Conservation (phyloP, 1,140 invertebrate genomes). For the Drosophila tani region DNA sequence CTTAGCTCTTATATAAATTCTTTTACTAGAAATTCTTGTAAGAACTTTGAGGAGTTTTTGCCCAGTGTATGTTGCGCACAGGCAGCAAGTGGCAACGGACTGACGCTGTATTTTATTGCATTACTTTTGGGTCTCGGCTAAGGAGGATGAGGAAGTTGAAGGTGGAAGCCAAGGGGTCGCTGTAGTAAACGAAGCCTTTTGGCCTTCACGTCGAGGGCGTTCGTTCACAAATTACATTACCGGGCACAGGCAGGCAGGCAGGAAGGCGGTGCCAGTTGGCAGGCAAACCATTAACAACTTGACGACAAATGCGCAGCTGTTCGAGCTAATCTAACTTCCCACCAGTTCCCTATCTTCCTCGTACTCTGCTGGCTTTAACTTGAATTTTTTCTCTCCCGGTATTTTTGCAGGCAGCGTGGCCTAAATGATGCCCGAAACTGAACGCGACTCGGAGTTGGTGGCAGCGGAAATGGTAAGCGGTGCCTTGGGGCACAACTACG, state of each 20-base stretch:
- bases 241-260: background rate
- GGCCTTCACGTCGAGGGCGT: slow-evolving; percentile 30
- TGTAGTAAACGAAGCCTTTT: slow-evolving; percentile 37
- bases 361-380: slow-evolving; percentile 3
- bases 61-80: slow-evolving; percentile 38
- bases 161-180: slow-evolving; percentile 27
- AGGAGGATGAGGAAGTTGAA: background rate
- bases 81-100: slow-evolving; percentile 52
- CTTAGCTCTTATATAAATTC: background rate
- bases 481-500: slow-evolving; percentile 71
- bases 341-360: slow-evolving; percentile 20
- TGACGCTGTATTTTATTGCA: slow-evolving; percentile 77
- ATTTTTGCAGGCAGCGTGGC: slow-evolving; percentile 60
- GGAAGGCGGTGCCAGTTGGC: slow-evolving; percentile 33
- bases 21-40: background rate
- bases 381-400: slow-evolving; percentile 7
- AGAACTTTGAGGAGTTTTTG: background rate
- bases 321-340: slow-evolving; percentile 56
- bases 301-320: slow-evolving; percentile 73
- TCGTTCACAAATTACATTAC: slow-evolving; percentile 54
- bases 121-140: slow-evolving; percentile 44
- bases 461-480: slow-evolving; percentile 82
- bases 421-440: slow-evolving; percentile 85
- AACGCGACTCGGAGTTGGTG: slow-evolving; percentile 74
- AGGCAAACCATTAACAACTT: slow-evolving; percentile 69